Evolutionary conservation across 2,888 invertebrate species (phyloP), one percentile per base, ranked within the genome.

Genomic region (Volucella zonaria): DNA sequence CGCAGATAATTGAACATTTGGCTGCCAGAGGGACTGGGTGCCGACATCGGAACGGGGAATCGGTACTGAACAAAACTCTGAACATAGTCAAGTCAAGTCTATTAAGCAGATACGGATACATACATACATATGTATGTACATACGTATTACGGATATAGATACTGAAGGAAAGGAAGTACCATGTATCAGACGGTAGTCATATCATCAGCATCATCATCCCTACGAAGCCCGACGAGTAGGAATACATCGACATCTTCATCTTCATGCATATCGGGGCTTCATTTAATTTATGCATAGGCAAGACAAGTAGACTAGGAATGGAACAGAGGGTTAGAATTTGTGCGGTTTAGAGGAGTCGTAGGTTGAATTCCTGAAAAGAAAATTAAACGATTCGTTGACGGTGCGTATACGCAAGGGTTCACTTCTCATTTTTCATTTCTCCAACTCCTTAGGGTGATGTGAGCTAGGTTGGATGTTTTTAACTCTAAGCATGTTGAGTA

Each of bases 221-320:
- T 43, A 31, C 31, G 31, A 31, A 31, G 31, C 31, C 31, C 4
- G 31, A 31, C 6, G 6, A 42, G 58, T 58, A 42, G 2, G 14
- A 8, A 43, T 59, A 43, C 18, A 12, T 59, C 18, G 38, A 40
- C 58, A n/a, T 45, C n/a, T 12, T 18, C n/a, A 18, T 59, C 18
- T 40, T 14, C 11, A 2, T 14, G 38, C 2, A 56, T 14, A 40
- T 56, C 40, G 9, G 40, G 47, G 47, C 45, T 47, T 45, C 43
- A 12, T 61, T 15, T 61, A 61, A 61, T 61, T 43, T 61, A 45
- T 61, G 43, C 59, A 61, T 45, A 31, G 45, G 45, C 23, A 62
- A 62, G 45, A 45, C 61, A 47, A 47, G 61, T 45, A 62, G 45
- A 23, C 45, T 62, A 45, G 31, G 2, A 23, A 45, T 31, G 10